phyloP scores from a whole-genome alignment of 2,888 invertebrate species.

The Pammene aurita region DNA sequence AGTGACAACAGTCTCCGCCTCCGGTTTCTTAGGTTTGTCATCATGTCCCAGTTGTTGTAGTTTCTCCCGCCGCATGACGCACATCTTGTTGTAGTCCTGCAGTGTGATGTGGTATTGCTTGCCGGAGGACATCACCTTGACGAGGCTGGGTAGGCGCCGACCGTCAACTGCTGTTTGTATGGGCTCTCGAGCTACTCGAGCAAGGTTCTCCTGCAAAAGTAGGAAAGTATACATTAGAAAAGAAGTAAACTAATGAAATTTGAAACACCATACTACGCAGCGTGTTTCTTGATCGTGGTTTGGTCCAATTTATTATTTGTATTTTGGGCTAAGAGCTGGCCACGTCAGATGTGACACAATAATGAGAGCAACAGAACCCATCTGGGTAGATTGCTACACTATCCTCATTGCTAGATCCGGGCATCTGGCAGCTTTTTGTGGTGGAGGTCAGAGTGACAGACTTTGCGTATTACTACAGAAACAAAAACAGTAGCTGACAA shows the following conservation, averaged over 20 bases:
- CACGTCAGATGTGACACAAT: too few relatives aligned
- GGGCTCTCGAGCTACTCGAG: slow-evolving; percentile 71
- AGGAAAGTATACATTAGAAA: not conserved
- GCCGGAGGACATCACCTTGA: slow-evolving; percentile 90
- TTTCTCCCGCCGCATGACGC: slow-evolving; percentile 87
- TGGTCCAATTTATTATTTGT: too few relatives aligned
- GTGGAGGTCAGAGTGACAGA: too few relatives aligned
- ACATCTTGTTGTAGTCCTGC: slow-evolving; percentile 91
- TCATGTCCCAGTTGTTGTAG: slow-evolving; percentile 84
- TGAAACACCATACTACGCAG: not conserved
- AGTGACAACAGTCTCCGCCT: slow-evolving; percentile 56
- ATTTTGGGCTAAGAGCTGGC: too few relatives aligned
- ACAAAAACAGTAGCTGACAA: too few relatives aligned
- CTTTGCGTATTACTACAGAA: too few relatives aligned
- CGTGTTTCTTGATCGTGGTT: too few relatives aligned
- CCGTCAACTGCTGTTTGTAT: slow-evolving; percentile 84
- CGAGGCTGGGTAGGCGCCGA: slow-evolving; percentile 84
- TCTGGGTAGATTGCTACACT: too few relatives aligned
- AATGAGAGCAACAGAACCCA: too few relatives aligned
- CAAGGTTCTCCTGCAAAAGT: slow-evolving; percentile 68
- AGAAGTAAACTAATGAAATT: not conserved
- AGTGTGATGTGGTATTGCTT: slow-evolving; percentile 90
- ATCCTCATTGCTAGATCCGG: too few relatives aligned
- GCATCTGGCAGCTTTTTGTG: too few relatives aligned
- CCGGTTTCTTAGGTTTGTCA: slow-evolving; percentile 58